Evolutionary conservation across 2,888 invertebrate species (phyloP), one percentile per base, ranked within the genome.

Genomic region (Gnatocerus cornutus): DNA sequence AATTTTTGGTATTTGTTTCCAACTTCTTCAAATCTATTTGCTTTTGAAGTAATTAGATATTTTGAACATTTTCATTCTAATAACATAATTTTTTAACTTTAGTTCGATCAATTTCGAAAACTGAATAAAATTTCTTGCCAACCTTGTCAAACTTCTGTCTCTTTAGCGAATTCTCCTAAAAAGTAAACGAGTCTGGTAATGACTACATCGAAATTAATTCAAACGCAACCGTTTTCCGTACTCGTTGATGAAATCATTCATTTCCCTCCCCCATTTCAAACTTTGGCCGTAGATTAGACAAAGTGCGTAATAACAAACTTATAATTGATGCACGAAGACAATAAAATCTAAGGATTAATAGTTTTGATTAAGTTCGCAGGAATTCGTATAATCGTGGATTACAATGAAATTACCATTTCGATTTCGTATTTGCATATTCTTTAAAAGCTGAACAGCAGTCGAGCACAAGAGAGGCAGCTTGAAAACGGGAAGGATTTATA

Each of bases 351-450:
- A 69, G 72, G 75, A 75, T 75, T 78, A 77, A 77, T 78, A 78
- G 77, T 78, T 78, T 76, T 77, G 78, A 78, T 78, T 75, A 76
- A 76, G 74, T 75, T 76, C 72, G 59, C 45, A 71, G 64, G 71
- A 74, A 70, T 67, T 72, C 72, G 73, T 67, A 73, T 73, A 74
- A 73, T 71, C 75, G 70, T 56, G 73, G 73, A 74, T 75, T 75
- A 72, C 75, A 75, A 75, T 75, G 71, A 76, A 77, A 77, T 77
- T 77, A 76, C 75, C 77, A 77, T 77, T 77, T 75, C 76, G 77
- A 77, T 76, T 73, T 69, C 72, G 71, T 67, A 77, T 77, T 77
- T 77, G 76, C 77, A 77, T 77, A 73, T 74, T 76, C 75, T 74
- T 77, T 71, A 71, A 72, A 69, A 71, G 58, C 67, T 45, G 53